Evolutionary conservation across 2,888 invertebrate genomes (phyloP).

Genomic region (Mesochorus sp.): DNA sequence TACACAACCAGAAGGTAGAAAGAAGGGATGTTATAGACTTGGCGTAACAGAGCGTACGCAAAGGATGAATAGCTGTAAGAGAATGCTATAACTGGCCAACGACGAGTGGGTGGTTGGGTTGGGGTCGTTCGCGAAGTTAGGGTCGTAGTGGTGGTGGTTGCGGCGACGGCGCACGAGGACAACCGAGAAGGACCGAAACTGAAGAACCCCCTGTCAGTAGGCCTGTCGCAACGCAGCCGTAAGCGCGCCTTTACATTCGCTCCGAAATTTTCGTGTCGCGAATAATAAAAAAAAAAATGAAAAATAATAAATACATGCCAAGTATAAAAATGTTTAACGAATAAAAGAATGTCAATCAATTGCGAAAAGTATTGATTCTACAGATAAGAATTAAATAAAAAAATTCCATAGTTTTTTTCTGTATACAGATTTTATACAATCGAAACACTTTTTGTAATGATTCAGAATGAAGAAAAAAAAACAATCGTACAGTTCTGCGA

Average conservation of each 20-base stretch:
- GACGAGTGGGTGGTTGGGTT: too few relatives aligned
- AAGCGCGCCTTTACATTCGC: constrained; percentile 70
- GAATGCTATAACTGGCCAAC: constrained; percentile 73
- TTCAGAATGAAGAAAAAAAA: not conserved
- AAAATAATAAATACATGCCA: not conserved
- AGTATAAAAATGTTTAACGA: not conserved
- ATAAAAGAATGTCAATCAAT: not conserved
- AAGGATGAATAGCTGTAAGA: constrained; percentile 75
- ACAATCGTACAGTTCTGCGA: not conserved
- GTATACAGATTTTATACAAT: too few relatives aligned
- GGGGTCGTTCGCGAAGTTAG: constrained; percentile 53
- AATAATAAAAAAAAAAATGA: constrained; percentile 6
- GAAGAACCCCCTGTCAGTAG: constrained; percentile 74
- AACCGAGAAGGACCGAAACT: constrained; percentile 73
- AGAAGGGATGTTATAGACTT: constrained; percentile 63
- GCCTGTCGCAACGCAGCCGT: constrained; percentile 79
- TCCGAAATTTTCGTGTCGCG: constrained; percentile 22
- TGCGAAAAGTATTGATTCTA: not conserved
- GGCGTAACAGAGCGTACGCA: constrained; percentile 65
- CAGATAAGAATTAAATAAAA: not conserved
- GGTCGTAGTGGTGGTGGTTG: constrained; percentile 61
- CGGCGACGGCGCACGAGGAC: constrained; percentile 71
- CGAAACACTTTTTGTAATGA: too few relatives aligned
- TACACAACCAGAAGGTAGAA: constrained; percentile 32
- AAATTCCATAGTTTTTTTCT: not conserved